Evolutionary conservation across 2,888 invertebrate species (phyloP), one percentile per base, ranked within the genome.

Genomic region (Linyphia triangularis): DNA sequence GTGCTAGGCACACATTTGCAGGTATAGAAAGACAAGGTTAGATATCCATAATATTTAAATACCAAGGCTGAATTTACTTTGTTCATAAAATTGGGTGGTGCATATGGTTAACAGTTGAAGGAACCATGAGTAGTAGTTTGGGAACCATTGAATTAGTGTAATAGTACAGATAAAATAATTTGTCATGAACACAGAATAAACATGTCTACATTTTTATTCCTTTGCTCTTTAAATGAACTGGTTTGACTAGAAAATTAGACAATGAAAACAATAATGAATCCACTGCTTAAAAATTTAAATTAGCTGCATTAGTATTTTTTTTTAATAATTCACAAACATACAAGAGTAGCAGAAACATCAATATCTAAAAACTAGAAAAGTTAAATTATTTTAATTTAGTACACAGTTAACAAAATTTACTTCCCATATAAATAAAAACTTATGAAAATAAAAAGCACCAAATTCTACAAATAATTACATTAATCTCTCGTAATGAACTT

Each of bases 211-310:
- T 28, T 57, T 63, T 22, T 13, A 63, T 13, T 28, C 28, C 7
- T 63, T 63, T 63, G 22, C n/a, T n/a, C 57, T 57, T 63, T 7
- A 63, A 63, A 63, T 26, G 26, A 22, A 24, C 6, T 10, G 19
- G 33, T 59, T 59, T 73, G 73, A 73, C 73, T 73, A 73, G 73
- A 73, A 73, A 51, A n/a, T 5, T 24, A 22, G 37, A 51, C 26
- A 73, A 13, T 26, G 22, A 73, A 73, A 4, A 1, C 4, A 57
- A 59, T 10, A 24, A 16, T 63, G 10, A 26, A 10, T 28, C 24
- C 22, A 63, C 26, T 63, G 26, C 63, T 24, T 26, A 24, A 16
- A 5, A n/a, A 57, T 51, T 5, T 51, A 30, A 73, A 73, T 73
- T 73, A 57, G 30, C 57, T 73, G 73, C 73, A 73, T 26, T 9